Conservation (phyloP, 2,888 invertebrate species). For the Erebia palarica region DNA sequence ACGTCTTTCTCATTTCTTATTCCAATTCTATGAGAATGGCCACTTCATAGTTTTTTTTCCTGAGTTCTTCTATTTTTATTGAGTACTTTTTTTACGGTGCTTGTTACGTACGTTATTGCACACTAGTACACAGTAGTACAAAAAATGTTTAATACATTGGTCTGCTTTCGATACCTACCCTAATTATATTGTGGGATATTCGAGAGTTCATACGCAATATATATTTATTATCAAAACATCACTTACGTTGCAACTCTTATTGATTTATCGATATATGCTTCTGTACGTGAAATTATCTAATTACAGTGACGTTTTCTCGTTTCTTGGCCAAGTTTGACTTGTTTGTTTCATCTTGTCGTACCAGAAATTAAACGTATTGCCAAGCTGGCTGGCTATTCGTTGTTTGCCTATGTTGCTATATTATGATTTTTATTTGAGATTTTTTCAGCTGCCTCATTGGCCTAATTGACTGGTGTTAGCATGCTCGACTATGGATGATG, state of each 20-base stretch:
- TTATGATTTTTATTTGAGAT: not conserved
- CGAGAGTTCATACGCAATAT: not conserved
- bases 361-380: conserved; percentile 24
- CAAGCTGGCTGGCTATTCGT: conserved; percentile 13
- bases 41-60: not conserved
- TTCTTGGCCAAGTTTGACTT: conserved; percentile 33
- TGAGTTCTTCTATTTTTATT: too few species aligned
- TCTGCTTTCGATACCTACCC: not conserved
- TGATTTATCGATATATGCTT: conserved; percentile 32
- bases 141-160: not conserved
- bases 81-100: too few species aligned
- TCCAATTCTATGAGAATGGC: not conserved
- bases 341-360: conserved; percentile 27
- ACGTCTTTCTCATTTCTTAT: not conserved
- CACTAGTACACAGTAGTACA: too few species aligned
- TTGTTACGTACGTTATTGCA: too few species aligned
- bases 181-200: not conserved
- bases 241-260: conserved; percentile 11
- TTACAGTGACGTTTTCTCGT: conserved; percentile 20
- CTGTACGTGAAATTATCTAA: conserved; percentile 17
- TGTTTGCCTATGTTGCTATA: not conserved
- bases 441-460: too few species aligned
- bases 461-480: too few species aligned
- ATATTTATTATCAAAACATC: conserved; percentile 20
- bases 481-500: too few species aligned